Percentiles rank a stretch among this genome's conserved stretches.
These are phyloP conservation scores for Thoracochromis brauschi DNA, from an alignment of 2,113 vertebrate genomes.

Conservation along the genomic window DNA sequence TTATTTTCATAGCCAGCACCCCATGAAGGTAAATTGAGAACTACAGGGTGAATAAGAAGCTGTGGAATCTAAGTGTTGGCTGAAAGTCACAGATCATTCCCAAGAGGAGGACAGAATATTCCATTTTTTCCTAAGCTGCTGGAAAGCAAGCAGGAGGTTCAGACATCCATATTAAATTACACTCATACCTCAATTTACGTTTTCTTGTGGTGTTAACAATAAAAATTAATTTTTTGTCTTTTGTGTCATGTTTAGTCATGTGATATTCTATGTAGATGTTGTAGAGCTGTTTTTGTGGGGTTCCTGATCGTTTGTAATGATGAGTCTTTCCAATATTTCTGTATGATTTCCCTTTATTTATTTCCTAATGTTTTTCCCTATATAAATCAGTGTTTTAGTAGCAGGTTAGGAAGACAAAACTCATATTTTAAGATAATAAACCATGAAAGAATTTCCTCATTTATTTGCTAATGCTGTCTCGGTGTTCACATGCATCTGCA, in stretches of 20 bases:
- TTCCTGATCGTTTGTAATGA: not conserved
- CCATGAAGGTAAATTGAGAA: not conserved
- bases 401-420: not conserved
- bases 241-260: not conserved
- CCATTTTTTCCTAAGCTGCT: not conserved
- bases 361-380: not conserved
- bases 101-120: not conserved
- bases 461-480: not conserved
- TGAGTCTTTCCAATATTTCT: not conserved
- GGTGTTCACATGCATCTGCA: not conserved
- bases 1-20: not conserved
- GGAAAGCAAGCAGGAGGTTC: not conserved
- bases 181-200: not conserved
- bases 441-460: not conserved
- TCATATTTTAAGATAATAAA: not conserved
- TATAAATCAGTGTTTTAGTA: not conserved
- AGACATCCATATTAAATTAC: not conserved
- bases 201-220: not conserved
- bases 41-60: not conserved
- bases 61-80: not conserved
- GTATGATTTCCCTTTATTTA: not conserved
- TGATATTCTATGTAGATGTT: not conserved
- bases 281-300: not conserved
- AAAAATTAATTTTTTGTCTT: rapidly evolving
- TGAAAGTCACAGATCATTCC: not conserved